These are phyloP conservation scores for Cryptosula pallasiana DNA, from an alignment of 2,888 invertebrate species.

Conservation along the genomic window DNA sequence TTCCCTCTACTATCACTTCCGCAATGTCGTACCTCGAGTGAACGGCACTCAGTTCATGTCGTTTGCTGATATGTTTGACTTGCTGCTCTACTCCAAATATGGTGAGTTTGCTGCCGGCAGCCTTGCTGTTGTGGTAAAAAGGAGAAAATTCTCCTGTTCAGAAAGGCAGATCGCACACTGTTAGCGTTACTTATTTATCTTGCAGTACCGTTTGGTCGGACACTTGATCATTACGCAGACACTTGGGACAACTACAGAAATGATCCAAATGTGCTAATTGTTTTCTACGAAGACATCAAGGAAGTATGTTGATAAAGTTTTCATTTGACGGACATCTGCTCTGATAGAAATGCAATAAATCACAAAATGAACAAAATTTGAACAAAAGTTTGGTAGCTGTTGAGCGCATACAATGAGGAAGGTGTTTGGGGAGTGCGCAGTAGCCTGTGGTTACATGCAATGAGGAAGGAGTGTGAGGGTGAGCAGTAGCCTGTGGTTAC, in stretches of 20 bases:
- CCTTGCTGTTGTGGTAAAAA: too few relatives aligned
- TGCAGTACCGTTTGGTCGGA: conserved; percentile 3
- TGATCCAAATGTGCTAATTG: conserved; percentile 1
- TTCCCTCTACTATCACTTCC: conserved; percentile 1
- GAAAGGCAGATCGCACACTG: too few relatives aligned
- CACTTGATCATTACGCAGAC: conserved; percentile 14
- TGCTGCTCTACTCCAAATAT: conserved; percentile 11
- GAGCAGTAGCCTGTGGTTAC: too few relatives aligned
- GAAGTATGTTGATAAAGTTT: background rate
- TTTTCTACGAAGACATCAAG: conserved; percentile 15
- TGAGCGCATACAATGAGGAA: too few relatives aligned
- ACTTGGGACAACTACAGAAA: conserved; percentile 17
- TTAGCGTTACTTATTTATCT: too few relatives aligned
- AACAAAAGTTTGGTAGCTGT: too few relatives aligned
- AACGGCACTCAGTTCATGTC: background rate
- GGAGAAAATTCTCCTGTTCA: too few relatives aligned
- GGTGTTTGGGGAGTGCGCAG: too few relatives aligned
- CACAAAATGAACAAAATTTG: too few relatives aligned
- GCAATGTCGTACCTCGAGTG: background rate
- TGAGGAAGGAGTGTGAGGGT: too few relatives aligned
- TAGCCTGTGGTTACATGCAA: too few relatives aligned
- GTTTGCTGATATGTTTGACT: conserved; percentile 17
- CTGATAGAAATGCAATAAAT: background rate
- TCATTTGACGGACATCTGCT: background rate
- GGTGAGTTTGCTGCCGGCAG: conserved; percentile 12